Percentiles rank a stretch among this genome's conserved stretches.
These are phyloP conservation scores for Scaeva pyrastri DNA, from an alignment of 2,888 invertebrate genomes.

Conservation along the genomic window DNA sequence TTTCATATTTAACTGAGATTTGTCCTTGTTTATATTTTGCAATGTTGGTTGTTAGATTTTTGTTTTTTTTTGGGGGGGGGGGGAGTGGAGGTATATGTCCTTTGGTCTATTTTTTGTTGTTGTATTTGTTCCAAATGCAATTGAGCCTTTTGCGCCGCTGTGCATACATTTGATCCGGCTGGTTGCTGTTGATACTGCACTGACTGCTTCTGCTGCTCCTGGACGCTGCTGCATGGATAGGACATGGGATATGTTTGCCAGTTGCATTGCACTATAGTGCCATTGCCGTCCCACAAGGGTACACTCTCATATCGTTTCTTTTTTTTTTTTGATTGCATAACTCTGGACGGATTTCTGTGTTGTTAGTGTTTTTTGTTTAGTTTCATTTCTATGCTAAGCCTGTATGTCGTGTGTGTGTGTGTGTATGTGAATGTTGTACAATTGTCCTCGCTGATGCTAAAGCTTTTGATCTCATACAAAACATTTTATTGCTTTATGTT, in stretches of 20 bases:
- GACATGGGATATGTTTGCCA: slow-evolving; percentile 52
- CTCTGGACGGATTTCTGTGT: slow-evolving; percentile 11
- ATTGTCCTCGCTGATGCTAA: slow-evolving; percentile 50
- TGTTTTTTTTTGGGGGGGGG: background rate
- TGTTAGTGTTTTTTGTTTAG: slow-evolving; percentile 1
- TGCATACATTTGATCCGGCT: slow-evolving; percentile 54
- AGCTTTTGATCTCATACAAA: slow-evolving; percentile 70
- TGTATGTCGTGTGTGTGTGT: background rate
- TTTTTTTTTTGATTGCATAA: slow-evolving; percentile 11
- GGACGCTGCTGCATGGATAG: slow-evolving; percentile 29
- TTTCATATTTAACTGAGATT: slow-evolving; percentile 59
- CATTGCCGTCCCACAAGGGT: slow-evolving; percentile 41
- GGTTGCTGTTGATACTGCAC: slow-evolving; percentile 3
- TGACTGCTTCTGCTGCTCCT: background rate
- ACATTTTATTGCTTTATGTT: slow-evolving; percentile 73
- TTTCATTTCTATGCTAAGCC: slow-evolving; percentile 47
- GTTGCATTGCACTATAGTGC: slow-evolving; percentile 5
- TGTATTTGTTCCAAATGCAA: slow-evolving; percentile 45
- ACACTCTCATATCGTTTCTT: slow-evolving; percentile 51
- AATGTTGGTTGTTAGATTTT: slow-evolving; percentile 15
- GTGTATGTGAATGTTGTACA: slow-evolving; percentile 27
- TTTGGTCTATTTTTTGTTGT: slow-evolving; percentile 5
- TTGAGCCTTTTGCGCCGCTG: slow-evolving; percentile 69
- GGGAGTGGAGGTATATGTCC: slow-evolving; percentile 14
- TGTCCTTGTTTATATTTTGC: slow-evolving; percentile 67